Percentiles rank a stretch among this genome's conserved stretches.
phyloP scores from a whole-genome alignment of 2,113 vertebrate species.

The Aegithalos caudatus region DNA sequence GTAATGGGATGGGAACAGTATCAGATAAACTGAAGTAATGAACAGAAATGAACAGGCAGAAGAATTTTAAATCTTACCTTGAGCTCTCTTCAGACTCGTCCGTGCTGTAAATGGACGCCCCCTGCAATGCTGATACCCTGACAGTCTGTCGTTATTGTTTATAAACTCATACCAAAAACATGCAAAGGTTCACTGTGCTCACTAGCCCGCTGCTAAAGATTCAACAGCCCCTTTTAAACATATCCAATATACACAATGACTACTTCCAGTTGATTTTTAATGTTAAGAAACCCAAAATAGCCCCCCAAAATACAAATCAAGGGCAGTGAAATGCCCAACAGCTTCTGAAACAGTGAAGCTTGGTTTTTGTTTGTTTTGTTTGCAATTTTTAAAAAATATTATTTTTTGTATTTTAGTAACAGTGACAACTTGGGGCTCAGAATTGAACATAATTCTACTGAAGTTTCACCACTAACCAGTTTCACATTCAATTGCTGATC shows the following conservation, averaged over 20 bases:
- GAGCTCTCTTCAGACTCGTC: slow-evolving; percentile 91
- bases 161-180: slow-evolving; percentile 84
- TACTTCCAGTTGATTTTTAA: slow-evolving; percentile 33
- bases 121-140: slow-evolving; percentile 89
- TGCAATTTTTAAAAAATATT: not conserved
- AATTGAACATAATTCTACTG: slow-evolving; percentile 61
- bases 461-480: slow-evolving; percentile 71
- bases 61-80: slow-evolving; percentile 87
- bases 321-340: slow-evolving; percentile 67
- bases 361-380: not conserved
- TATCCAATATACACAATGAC: slow-evolving; percentile 62
- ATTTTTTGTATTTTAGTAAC: slow-evolving; percentile 52
- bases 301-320: slow-evolving; percentile 31
- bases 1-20: slow-evolving; percentile 54
- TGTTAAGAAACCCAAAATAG: slow-evolving; percentile 54
- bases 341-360: slow-evolving; percentile 70
- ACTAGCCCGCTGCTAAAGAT: slow-evolving; percentile 61
- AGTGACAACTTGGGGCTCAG: slow-evolving; percentile 38
- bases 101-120: slow-evolving; percentile 99
- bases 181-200: slow-evolving; percentile 94
- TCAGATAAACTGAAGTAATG: slow-evolving; percentile 58
- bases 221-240: slow-evolving; percentile 61
- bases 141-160: slow-evolving; percentile 85
- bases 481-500: slow-evolving; percentile 22
- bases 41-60: slow-evolving; percentile 69